These are phyloP conservation scores for Neomicropteryx cornuta DNA, from an alignment of 1,140 invertebrate species.

Conservation along the genomic window DNA sequence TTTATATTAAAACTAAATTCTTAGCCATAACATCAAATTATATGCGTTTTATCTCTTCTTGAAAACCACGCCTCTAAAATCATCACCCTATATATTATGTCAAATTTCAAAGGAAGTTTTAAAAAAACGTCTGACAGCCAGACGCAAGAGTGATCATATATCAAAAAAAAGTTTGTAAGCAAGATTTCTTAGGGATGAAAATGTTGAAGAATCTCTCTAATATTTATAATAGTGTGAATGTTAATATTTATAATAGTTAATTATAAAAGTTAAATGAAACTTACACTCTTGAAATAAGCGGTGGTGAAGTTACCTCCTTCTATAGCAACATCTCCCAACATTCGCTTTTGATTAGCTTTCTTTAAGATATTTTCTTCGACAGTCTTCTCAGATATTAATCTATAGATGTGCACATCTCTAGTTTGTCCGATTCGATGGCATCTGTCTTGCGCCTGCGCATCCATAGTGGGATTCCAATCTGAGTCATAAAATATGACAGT, in stretches of 20 bases:
- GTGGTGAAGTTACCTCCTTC: conserved; percentile 99
- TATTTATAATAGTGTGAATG: no score
- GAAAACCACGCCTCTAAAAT: no score
- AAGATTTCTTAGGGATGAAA: no score
- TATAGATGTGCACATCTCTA: conserved; percentile 96
- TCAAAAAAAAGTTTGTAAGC: no score
- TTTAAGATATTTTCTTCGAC: conserved; percentile 99
- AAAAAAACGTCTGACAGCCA: no score
- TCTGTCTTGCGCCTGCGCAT: conserved; percentile 96
- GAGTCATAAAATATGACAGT: conserved; percentile 99
- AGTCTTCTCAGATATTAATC: conserved; percentile 91
- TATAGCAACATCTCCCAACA: conserved; percentile 94
- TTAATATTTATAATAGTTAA: neutral
- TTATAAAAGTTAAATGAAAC: conserved; percentile 18
- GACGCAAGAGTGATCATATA: no score
- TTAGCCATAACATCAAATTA: no score
- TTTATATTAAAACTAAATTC: no score
- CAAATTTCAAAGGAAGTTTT: no score
- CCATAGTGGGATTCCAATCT: conserved; percentile 99
- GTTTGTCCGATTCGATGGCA: conserved; percentile 99
- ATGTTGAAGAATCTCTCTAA: no score
- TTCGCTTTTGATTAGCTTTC: conserved; percentile 95
- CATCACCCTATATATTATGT: no score
- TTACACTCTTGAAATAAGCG: conserved; percentile 89
- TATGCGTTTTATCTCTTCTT: no score